phyloP scores from a whole-genome alignment of 2,888 invertebrate species.

The Cryptocephalus moraei region DNA sequence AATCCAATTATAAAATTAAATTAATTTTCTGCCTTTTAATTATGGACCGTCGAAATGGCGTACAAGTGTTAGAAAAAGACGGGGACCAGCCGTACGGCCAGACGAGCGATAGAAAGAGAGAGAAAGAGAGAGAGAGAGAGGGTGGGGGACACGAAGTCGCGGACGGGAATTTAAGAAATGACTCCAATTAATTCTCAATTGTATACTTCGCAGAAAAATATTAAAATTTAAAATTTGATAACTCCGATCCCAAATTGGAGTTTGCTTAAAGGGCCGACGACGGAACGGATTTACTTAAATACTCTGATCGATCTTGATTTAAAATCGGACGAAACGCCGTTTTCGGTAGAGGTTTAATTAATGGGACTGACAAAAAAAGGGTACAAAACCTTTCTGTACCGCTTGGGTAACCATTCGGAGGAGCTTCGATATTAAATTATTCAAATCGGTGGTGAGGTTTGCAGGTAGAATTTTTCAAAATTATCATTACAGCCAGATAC shows the following conservation, averaged over 20 bases:
- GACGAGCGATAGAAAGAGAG: no score
- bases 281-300: background rate
- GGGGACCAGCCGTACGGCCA: no score
- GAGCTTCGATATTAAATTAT: no score
- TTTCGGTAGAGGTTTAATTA: no score
- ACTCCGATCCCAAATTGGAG: slow-evolving; percentile 8
- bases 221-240: slow-evolving; percentile 33
- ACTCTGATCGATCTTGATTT: no score
- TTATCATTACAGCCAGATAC: no score
- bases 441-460: no score
- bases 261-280: background rate
- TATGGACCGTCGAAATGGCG: slow-evolving; percentile 36
- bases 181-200: slow-evolving; percentile 41
- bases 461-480: no score
- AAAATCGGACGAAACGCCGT: no score
- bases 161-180: slow-evolving; percentile 30
- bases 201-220: slow-evolving; percentile 37
- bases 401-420: no score
- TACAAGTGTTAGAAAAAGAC: slow-evolving; percentile 31
- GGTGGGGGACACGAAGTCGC: slow-evolving; percentile 9
- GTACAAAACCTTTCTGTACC: no score
- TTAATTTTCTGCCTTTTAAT: slow-evolving; percentile 40
- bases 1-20: slow-evolving; percentile 40
- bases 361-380: no score
- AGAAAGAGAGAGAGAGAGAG: slow-evolving; percentile 12